Evolutionary conservation across 2,113 vertebrate species (phyloP), one percentile per base, ranked within the genome.

Genomic region (Cebidichthys violaceus): DNA sequence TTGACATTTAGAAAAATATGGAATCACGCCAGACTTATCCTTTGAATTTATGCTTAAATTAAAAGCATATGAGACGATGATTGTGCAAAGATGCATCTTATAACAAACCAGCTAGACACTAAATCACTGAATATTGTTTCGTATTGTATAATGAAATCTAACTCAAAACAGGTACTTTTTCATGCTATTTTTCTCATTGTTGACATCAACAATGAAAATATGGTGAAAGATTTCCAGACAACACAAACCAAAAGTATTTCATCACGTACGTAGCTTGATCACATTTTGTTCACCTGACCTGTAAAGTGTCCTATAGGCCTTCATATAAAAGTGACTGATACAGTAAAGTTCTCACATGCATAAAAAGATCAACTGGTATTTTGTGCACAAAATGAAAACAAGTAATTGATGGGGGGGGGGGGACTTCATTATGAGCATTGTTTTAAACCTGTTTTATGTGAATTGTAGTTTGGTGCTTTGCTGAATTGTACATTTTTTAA

Each of bases 361-460:
- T 33, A 47, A 54, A 81, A 71, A 80, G 37, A 76, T 84, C 67
- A 87, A 83, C 20, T 10, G 4, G 29, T 83, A 29, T 62, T 87
- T 69, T 62, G 69, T 69, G 20, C 33, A 59, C 18, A 59, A 22
- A 43, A 37, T 74, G 0, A 60, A 77, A 67, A 65, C 0, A 77
- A 55, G 1, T 10, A 6, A 35, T 29, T 77, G 4, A 27, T 69
- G 41, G 31, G 65, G 62, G 6, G 45, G 45, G 74, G 35, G 24
- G 68, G 67, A 50, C 18, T 60, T 8, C 59, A 82, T 64, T 11
- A 27, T 41, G 2, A 52, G 15, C 54, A 41, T 66, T 37, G 37
- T 64, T 82, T 74, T 31, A 24, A 39, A 73, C n/a, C n/a, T 71
- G 24, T 76, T 31, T 71, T 6, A 10, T 43, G 62, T 84, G 61